Evolutionary conservation across 1,140 invertebrate species (phyloP).

Genomic region (Ooceraea biroi): DNA sequence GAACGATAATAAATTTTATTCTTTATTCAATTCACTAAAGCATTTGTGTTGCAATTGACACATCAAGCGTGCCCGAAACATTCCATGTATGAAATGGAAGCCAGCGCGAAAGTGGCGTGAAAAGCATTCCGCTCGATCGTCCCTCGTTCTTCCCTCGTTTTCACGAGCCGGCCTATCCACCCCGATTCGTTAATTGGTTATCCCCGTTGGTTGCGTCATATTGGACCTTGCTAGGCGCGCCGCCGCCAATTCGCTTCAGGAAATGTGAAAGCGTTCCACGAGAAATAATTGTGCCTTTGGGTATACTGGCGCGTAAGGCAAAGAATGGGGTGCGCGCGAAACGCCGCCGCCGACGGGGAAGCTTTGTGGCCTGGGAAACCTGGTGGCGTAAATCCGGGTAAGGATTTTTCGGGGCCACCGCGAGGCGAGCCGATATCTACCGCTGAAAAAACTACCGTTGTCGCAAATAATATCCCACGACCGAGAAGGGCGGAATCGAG

Average conservation of each 20-base stretch:
- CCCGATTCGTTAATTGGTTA: slow-evolving; percentile 65
- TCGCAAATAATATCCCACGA: slow-evolving; percentile 28
- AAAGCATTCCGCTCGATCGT: slow-evolving; percentile 3
- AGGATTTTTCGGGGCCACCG: slow-evolving; percentile 49
- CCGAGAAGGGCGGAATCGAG: slow-evolving; percentile 12
- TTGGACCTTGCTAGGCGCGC: slow-evolving; percentile 23
- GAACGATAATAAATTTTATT: neutral
- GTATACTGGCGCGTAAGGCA: slow-evolving; percentile 47
- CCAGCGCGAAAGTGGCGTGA: neutral
- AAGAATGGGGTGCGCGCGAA: slow-evolving; percentile 56
- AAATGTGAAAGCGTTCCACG: slow-evolving; percentile 45
- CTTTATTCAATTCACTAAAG: neutral
- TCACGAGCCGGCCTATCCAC: slow-evolving; percentile 28
- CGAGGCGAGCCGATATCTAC: slow-evolving; percentile 4
- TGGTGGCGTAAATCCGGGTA: slow-evolving; percentile 40
- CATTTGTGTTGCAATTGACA: neutral
- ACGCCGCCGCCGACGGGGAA: slow-evolving; percentile 36
- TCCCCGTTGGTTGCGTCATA: slow-evolving; percentile 48
- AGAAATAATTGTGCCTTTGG: slow-evolving; percentile 67
- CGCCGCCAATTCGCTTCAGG: slow-evolving; percentile 44
- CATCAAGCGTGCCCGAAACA: neutral
- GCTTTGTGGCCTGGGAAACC: slow-evolving; percentile 46
- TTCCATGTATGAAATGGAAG: neutral
- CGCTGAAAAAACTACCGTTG: slow-evolving; percentile 4
- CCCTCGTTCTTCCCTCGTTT: slow-evolving; percentile 9